Base-by-base conservation (phyloP, 1,140 invertebrate genomes). In the Brachionus manjavacas region DNA sequence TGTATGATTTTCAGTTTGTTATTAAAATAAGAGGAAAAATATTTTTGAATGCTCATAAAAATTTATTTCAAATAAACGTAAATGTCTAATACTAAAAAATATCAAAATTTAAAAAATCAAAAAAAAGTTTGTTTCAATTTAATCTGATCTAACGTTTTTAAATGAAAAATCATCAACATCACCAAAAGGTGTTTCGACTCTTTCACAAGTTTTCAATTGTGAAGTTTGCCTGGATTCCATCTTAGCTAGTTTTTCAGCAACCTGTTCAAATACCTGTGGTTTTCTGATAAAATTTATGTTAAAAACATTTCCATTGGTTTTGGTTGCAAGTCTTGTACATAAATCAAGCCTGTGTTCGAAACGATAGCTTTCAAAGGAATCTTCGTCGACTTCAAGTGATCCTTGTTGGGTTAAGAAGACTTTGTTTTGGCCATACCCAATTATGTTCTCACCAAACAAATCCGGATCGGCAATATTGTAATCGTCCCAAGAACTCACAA, bases 111-210 rank as follows among this genome's bases (percentile, higher is more conserved):
- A 55, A 55, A 43, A 43, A 55, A 6, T 3, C 1, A 1, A 20
- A 43, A 1, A 20, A 43, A 43, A 3, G 4, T 11, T 11, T 3
- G 7, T 6, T 20, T 55, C n/a, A 55, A 16, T 8, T 55, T 55
- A 20, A 12, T 72, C 8, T 41, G 20, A 41, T 81, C 55, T 11
- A 28, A 23, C 79, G 41, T 25, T 43, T 43, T 14, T 64, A n/a
- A 60, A 81, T 7, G 64, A 60, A 81, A 81, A 68, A 39, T 81
- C 79, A 68, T 68, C 64, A 60, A 81, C 79, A 81, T 81, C 79
- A n/a, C 79, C 79, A 35, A 60, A 81, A 12, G 49, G 79, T 0
- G 79, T 81, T 25, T 81, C 79, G 0, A 81, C 64, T 81, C 79
- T 23, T 43, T 81, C 79, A 43, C 79, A 81, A 31, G 79, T 20